Evolutionary conservation across 2,888 invertebrate species (phyloP), one percentile per base, ranked within the genome.

Genomic region (Druceiella hillmani): DNA sequence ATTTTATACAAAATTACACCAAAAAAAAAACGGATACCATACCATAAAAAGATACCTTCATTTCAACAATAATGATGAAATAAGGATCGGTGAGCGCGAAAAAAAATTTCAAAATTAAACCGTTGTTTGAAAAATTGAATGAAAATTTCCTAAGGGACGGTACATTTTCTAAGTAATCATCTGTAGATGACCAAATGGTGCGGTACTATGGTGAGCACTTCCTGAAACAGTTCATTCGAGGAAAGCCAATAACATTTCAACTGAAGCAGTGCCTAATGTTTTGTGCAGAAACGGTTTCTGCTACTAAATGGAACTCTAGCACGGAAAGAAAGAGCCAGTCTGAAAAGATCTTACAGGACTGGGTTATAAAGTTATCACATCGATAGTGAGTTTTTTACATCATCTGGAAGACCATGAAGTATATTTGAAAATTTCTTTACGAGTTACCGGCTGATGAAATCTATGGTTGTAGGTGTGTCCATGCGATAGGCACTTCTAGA

Each of bases 141-240:
- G 13, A 30, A 15, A 30, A 13, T 11, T 30, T 30, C 7, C 11
- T 27, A 12, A 27, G 11, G 11, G 27, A 6, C 9, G 11, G 11
- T 7, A 27, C 11, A 27, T 27, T 30, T 30, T 30, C 15, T 13
- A 30, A 30, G 15, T 14, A 30, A 7, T 10, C 14, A 14, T 30
- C 14, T 13, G 14, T 30, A 30, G 31, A 30, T 14, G 15, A 30
- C 5, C 31, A 30, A 14, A 30, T 30, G 31, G 31, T 30, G 6
- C 31, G 31, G 4, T 30, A 10, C 13, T 30, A 14, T 15, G 31
- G 31, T 7, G 31, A 15, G 7, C 31, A 30, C 10, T 30, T 30
- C 10, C 10, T 30, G 15, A 30, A 30, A 14, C 31, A 30, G 15
- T 30, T 30, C 13, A 30, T 30, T 30, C 31, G 31, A 15, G 31